phyloP scores from a whole-genome alignment of 2,797 vertebrate genomes.

The Lagorchestes hirsutus region DNA sequence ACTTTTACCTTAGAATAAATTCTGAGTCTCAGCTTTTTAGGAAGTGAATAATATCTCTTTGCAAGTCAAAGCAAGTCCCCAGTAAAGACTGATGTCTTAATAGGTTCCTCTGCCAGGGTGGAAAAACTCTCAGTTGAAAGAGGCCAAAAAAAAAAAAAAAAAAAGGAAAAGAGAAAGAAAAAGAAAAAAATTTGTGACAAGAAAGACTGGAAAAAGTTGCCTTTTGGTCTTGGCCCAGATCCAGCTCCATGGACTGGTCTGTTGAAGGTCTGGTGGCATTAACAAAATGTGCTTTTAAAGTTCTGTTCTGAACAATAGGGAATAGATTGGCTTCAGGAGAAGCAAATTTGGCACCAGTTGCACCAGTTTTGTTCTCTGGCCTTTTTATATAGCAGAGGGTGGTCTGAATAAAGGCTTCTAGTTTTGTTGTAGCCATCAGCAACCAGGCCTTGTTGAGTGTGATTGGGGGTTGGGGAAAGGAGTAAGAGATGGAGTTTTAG shows the following conservation, averaged over 20 bases:
- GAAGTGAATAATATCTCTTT: neutral
- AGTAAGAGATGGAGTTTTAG: neutral
- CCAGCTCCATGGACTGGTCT: conserved; percentile 2
- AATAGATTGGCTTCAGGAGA: neutral
- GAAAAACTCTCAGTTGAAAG: neutral
- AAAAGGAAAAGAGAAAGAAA: neutral
- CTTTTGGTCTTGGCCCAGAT: conserved; percentile 18
- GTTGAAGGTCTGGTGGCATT: conserved; percentile 52
- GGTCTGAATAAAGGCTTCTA: neutral
- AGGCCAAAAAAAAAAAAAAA: neutral
- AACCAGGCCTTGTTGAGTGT: neutral
- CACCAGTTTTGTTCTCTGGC: neutral
- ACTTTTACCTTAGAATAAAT: neutral
- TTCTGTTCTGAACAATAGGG: conserved; percentile 19
- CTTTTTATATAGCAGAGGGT: neutral
- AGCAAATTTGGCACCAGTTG: neutral
- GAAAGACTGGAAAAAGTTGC: neutral
- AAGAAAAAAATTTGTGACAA: neutral
- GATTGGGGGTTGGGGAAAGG: neutral
- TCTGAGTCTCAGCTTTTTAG: neutral
- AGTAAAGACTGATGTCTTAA: conserved; percentile 44
- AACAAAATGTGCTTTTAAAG: conserved; percentile 35
- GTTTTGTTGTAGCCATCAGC: neutral
- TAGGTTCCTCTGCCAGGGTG: neutral
- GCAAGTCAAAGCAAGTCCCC: conserved; percentile 52